These are phyloP conservation scores for Meiosimyza platycephala DNA, from an alignment of 2,888 invertebrate species.

Conservation along the genomic window DNA sequence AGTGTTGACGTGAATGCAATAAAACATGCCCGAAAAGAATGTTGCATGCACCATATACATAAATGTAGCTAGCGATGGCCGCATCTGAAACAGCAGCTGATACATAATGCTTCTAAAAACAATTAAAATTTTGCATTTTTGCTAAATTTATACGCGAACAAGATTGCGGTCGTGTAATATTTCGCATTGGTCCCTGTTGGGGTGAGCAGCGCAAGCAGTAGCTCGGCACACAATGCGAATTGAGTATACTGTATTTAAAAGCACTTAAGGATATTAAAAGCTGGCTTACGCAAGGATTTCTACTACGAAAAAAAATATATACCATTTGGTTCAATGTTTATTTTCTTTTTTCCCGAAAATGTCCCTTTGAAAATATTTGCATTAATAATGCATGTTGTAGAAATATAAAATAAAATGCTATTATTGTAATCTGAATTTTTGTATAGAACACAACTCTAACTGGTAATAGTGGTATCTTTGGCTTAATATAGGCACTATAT, in stretches of 20 bases:
- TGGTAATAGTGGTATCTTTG: too few species aligned
- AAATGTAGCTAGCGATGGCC: neutral
- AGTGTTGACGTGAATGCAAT: slow-evolving; percentile 44
- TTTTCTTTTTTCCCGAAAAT: too few species aligned
- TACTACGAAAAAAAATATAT: too few species aligned
- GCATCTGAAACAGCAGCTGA: slow-evolving; percentile 19
- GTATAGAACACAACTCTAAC: too few species aligned
- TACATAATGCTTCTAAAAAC: slow-evolving; percentile 23
- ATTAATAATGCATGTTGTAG: too few species aligned
- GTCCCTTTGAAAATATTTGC: too few species aligned
- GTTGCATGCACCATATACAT: neutral
- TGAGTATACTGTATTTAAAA: neutral
- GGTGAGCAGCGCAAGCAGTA: neutral
- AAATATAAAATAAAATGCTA: too few species aligned
- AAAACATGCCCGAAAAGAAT: slow-evolving; percentile 38
- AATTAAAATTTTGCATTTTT: slow-evolving; percentile 37
- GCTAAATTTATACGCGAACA: slow-evolving; percentile 36
- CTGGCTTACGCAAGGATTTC: neutral
- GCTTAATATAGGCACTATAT: too few species aligned
- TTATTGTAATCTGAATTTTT: too few species aligned
- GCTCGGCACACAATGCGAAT: neutral
- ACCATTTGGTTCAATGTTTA: too few species aligned
- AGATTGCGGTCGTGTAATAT: slow-evolving; percentile 34
- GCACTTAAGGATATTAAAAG: slow-evolving; percentile 30
- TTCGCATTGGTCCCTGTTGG: slow-evolving; percentile 11